Conservation (phyloP, 2,113 vertebrate genomes). For the Oryzias javanicus region DNA sequence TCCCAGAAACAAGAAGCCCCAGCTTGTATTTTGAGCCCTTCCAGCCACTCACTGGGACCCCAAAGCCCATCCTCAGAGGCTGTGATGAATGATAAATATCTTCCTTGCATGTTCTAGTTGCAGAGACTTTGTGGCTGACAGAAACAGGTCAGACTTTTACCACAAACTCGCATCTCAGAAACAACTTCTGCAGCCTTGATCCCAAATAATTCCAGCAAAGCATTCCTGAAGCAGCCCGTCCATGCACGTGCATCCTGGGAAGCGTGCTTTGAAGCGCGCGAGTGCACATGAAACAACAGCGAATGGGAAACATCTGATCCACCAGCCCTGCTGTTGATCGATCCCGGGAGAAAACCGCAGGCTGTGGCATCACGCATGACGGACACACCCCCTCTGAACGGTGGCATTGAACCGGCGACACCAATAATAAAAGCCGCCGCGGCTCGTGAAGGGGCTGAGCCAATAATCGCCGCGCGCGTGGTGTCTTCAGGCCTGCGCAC, state of each 20-base stretch:
- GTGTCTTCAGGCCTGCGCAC: constrained; percentile 19
- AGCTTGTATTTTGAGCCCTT: constrained; percentile 42
- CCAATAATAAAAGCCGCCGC: constrained; percentile 24
- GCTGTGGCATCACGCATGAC: constrained; percentile 45
- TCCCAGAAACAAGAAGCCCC: constrained; percentile 44
- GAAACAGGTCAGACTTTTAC: constrained; percentile 61
- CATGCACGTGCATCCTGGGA: too few species aligned
- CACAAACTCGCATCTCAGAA: too few species aligned
- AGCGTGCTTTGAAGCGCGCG: neutral
- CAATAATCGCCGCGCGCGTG: constrained; percentile 13
- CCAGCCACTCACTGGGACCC: constrained; percentile 38
- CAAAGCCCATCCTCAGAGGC: constrained; percentile 37
- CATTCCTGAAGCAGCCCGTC: too few species aligned
- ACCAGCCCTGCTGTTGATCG: constrained; percentile 12
- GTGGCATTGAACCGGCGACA: constrained; percentile 51
- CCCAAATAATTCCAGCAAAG: too few species aligned
- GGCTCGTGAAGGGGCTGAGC: constrained; percentile 10
- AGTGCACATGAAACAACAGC: constrained; percentile 1
- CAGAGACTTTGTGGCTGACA: constrained; percentile 49
- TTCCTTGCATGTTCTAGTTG: constrained; percentile 32
- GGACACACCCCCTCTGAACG: constrained; percentile 69
- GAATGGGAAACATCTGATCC: constrained; percentile 20
- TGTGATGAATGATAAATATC: constrained; percentile 45
- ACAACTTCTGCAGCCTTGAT: too few species aligned
- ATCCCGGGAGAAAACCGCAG: constrained; percentile 43